phyloP scores from a whole-genome alignment of 2,797 vertebrate genomes.

The Geotrypetes seraphini region DNA sequence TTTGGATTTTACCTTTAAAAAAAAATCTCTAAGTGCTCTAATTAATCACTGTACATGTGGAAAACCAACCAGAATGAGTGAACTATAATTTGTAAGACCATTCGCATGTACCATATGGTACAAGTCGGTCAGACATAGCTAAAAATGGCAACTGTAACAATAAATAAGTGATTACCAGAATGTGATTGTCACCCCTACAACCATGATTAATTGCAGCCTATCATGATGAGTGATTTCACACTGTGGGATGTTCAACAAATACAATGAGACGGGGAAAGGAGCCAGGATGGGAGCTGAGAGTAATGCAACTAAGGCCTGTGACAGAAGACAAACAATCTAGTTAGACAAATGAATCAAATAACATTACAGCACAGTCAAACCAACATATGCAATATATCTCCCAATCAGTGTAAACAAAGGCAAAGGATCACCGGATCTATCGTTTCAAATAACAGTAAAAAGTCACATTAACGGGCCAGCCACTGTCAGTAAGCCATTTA shows the following conservation, averaged over 20 bases:
- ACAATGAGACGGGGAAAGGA: not conserved
- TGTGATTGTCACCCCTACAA: not conserved
- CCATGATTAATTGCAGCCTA: not conserved
- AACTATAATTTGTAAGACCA: not conserved
- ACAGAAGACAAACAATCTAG: not conserved
- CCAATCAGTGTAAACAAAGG: constrained; percentile 27
- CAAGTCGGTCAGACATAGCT: not conserved
- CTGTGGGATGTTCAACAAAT: not conserved
- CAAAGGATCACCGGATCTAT: constrained; percentile 7
- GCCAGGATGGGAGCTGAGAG: not conserved
- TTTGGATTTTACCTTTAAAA: too few species aligned
- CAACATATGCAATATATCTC: constrained; percentile 1
- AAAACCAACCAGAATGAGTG: not conserved
- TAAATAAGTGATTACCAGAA: not conserved
- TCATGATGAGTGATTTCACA: not conserved
- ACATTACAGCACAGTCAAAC: not conserved
- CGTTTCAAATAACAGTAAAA: constrained; percentile 8
- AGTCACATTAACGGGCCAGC: constrained; percentile 8
- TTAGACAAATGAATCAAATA: constrained; percentile 20
- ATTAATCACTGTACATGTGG: not conserved
- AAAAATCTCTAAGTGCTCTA: too few species aligned
- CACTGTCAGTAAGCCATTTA: constrained; percentile 17
- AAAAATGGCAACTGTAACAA: not conserved
- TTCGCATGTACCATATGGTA: too few species aligned
- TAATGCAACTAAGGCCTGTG: too few species aligned